Conservation (phyloP, 2,113 vertebrate species). For the Ramphastos sulfuratus region DNA sequence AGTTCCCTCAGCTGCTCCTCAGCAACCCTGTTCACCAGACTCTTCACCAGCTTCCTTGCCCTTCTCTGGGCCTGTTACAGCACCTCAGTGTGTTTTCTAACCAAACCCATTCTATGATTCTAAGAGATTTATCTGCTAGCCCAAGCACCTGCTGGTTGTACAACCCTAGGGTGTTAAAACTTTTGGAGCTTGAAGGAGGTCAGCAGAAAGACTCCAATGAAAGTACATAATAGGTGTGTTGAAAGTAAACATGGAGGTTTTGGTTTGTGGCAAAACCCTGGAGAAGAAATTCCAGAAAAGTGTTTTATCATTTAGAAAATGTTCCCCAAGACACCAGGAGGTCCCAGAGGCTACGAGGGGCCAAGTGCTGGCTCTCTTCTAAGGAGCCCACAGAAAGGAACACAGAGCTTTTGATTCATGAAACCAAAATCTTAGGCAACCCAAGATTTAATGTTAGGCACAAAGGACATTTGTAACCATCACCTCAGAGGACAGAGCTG, state of each 20-base stretch:
- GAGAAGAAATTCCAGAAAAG: not conserved
- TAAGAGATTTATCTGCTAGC: not conserved
- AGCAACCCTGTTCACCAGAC: too few species aligned
- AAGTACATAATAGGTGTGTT: not conserved
- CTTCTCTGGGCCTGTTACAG: too few species aligned
- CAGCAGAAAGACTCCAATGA: not conserved
- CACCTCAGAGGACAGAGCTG: not conserved
- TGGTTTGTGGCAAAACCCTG: not conserved
- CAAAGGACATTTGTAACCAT: not conserved
- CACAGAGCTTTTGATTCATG: not conserved
- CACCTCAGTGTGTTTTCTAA: too few species aligned
- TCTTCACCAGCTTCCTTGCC: too few species aligned
- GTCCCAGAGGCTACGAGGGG: not conserved
- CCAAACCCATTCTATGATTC: too few species aligned
- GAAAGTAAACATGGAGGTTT: not conserved
- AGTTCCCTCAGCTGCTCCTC: too few species aligned
- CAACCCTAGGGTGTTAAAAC: not conserved
- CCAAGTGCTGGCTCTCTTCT: not conserved
- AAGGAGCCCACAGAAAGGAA: not conserved
- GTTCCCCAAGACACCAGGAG: not conserved
- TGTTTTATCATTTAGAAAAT: not conserved
- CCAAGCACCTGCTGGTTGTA: not conserved
- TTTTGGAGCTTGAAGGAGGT: not conserved
- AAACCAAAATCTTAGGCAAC: not conserved
- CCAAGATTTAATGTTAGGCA: not conserved